Evolutionary conservation across 2,888 invertebrate species (phyloP), one percentile per base, ranked within the genome.

Genomic region (Euspilapteryx auroguttella): DNA sequence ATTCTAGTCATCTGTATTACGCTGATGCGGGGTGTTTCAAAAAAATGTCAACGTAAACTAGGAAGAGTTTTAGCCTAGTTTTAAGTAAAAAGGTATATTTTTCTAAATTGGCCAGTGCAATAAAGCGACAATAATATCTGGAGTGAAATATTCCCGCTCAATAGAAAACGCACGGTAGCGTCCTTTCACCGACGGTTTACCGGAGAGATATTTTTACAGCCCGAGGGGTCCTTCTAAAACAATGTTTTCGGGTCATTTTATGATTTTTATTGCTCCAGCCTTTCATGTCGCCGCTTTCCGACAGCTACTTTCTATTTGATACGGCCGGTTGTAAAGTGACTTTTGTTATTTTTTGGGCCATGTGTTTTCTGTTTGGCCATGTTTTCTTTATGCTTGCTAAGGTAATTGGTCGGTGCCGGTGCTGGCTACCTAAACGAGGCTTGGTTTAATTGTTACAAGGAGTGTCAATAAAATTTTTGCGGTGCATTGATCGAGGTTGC

Each of bases 171-270:
- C 41, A 55, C 64, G 49, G 68, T 63, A 69, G 66, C 64, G 44
- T 56, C 50, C 53, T 50, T 47, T 40, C 36, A 40, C 42, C 45
- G 24, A 10, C 10, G 14, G 9, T 7, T 12, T 13, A 8, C 2
- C 12, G n/a, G 9, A 15, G 29, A 40, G 45, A 48, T 39, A 44
- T 46, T 48, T 52, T 54, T 57, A 55, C 42, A 45, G 42, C 46
- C 36, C 33, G 42, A 37, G 39, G 41, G 42, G 40, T 40, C 45
- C 42, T 31, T 34, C 25, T 38, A 38, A 48, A 47, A 56, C 53
- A 57, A 56, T 52, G 43, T 49, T 54, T 51, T 53, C 41, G 40
- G 55, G 54, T 48, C 46, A 53, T 49, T 61, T 62, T 61, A 57
- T 49, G 52, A 48, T 54, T 55, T 64, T 64, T 64, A 66, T 59